Evolutionary conservation across 1,140 invertebrate genomes (phyloP), one percentile per base, ranked within the genome.

Genomic region (Holcopasites calliopsidis): DNA sequence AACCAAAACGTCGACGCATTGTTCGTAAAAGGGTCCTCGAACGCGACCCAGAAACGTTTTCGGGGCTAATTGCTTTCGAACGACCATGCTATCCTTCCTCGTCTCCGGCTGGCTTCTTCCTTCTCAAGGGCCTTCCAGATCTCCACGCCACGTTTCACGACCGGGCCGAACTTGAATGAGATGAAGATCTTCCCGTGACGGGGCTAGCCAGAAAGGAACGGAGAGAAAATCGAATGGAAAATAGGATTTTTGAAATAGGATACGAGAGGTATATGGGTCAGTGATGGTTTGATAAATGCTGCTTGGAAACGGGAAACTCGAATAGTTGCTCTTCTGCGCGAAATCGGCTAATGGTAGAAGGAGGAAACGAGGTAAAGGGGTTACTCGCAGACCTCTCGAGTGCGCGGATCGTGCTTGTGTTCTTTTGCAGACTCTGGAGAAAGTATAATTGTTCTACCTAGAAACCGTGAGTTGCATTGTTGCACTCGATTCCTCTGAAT

Each of bases 21-120:
- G 70, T 85, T 79, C 44, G 58, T 21, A 18, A 69, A 84, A 86
- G 54, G 73, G 57, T 61, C 64, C 70, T 64, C 52, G 57, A 54
- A 76, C 52, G 61, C 75, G 69, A 83, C 64, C 74, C 40, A 85
- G n/a, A 77, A 85, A 76, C 57, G 50, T 78, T 84, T 50, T 60
- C 38, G 8, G 16, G 35, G 44, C 52, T 84, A 85, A 86, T 85
- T 86, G 74, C 77, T 65, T 73, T 38, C 33, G 40, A 44, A 71
- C 44, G 65, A 70, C 35, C 16, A n/a, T n/a, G n/a, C n/a, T n/a
- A n/a, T n/a, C 4, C 21, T 0, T 23, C 10, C 35, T n/a, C 31
- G n/a, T 47, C 26, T 33, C 40, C 42, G n/a, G 23, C 3, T 62
- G 6, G 16, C 4, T 47, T 10, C 10, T 4, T 26, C 23, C 3